These are phyloP conservation scores for Acronicta psi DNA, from an alignment of 2,888 invertebrate genomes.

Conservation along the genomic window DNA sequence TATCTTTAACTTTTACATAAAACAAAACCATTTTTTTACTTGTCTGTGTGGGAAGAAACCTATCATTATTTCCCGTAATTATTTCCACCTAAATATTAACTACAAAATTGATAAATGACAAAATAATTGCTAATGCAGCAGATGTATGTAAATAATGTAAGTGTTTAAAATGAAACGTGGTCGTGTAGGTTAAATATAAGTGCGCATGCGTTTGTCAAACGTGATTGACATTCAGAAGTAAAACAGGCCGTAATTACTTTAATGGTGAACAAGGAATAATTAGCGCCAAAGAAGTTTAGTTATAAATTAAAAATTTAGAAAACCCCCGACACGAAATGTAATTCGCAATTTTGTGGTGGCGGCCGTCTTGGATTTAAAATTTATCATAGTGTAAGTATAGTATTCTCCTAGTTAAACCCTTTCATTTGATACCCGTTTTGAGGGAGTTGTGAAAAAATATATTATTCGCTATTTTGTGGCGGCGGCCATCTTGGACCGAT, in stretches of 20 bases:
- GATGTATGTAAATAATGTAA: constrained; percentile 11
- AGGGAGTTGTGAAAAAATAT: too few species aligned
- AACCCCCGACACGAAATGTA: too few species aligned
- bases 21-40: not conserved
- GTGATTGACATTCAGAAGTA: constrained; percentile 23
- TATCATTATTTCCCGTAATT: constrained; percentile 1
- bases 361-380: too few species aligned
- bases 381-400: too few species aligned
- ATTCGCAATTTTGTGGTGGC: too few species aligned
- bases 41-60: not conserved
- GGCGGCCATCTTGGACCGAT: too few species aligned
- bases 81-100: not conserved
- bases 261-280: too few species aligned
- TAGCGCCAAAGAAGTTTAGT: too few species aligned
- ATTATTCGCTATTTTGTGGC: too few species aligned
- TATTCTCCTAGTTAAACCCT: too few species aligned
- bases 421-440: too few species aligned
- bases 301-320: too few species aligned
- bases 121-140: constrained; percentile 9
- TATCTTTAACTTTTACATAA: not conserved
- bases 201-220: not conserved
- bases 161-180: constrained; percentile 1
- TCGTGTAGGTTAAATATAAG: not conserved
- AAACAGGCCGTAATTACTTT: not conserved
- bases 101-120: not conserved